Base-by-base conservation (phyloP, 2,888 invertebrate genomes). In the Agonopterix heracliana region DNA sequence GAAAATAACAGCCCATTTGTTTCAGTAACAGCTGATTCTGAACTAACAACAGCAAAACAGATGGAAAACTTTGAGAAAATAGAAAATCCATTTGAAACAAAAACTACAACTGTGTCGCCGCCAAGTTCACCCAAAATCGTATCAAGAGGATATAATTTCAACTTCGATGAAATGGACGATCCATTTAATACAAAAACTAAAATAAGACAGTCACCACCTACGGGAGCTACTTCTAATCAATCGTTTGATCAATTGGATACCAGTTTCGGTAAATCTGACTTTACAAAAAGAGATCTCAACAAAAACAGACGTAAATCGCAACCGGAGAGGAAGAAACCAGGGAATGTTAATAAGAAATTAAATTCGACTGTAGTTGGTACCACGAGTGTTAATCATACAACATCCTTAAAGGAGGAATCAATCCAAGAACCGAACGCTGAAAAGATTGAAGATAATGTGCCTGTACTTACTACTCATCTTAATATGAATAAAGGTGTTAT, bases 111-210 rank as follows among this genome's bases (percentile, higher is more conserved):
- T 2, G 52, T 46, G 2, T 58, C 67, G 11, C 72, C 76, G 36
- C 72, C 81, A 12, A 52, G 52, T 41, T 83, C 83, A 13, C 82
- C 81, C 5, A 74, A 74, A 52, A 78, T 81, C 40, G 60, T 59
- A 44, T 80, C 80, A 14, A 82, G 70, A 59, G 84, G 81, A 17
- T 85, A 84, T 53, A 81, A 81, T 55, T 79, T 82, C 34, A 77
- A 84, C 61, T 84, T 86, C 58, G 85, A 85, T 62, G 80, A 83
- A 42, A 73, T 80, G 47, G 78, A 81, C 49, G 71, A 86, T 60
- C 86, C 83, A 36, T 87, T 86, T 65, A 77, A 74, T 10, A 82
- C 78, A 3, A 83, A 82, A 74, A 74, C 71, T 26, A 81, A 77
- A 57, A 77, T 83, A 12, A 69, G 78, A 48, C 50, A 64, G 49